phyloP scores from a whole-genome alignment of 2,888 invertebrate genomes.

The Hetaerina titia region DNA sequence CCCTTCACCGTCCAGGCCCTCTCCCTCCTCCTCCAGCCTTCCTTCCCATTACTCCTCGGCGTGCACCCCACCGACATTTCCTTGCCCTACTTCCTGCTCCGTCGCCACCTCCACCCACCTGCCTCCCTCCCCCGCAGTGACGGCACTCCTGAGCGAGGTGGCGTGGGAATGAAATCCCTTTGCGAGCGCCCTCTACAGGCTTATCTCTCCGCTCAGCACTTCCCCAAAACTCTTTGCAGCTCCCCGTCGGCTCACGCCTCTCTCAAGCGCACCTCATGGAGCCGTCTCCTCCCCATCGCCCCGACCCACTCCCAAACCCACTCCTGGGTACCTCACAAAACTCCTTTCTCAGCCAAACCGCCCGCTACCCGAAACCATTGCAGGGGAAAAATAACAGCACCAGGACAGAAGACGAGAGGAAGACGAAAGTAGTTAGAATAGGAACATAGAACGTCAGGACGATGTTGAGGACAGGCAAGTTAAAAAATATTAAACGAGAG shows the following conservation, averaged over 20 bases:
- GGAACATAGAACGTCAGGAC: too few relatives aligned
- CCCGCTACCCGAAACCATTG: too few relatives aligned
- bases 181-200: slow-evolving; percentile 1
- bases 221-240: slow-evolving; percentile 9
- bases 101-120: not conserved
- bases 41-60: too few relatives aligned
- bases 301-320: not conserved
- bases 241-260: not conserved
- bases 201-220: slow-evolving; percentile 25
- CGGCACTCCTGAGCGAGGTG: not conserved
- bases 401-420: too few relatives aligned
- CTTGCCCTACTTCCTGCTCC: not conserved
- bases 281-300: not conserved
- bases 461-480: too few relatives aligned
- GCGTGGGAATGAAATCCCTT: slow-evolving; percentile 61
- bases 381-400: too few relatives aligned
- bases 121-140: not conserved
- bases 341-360: not conserved
- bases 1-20: too few relatives aligned
- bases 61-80: not conserved
- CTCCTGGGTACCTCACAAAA: not conserved
- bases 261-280: not conserved
- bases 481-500: too few relatives aligned
- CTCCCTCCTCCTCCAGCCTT: too few relatives aligned
- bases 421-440: too few relatives aligned